Conservation (phyloP, 2,113 vertebrate species). For the Phylloscopus trochiloides region DNA sequence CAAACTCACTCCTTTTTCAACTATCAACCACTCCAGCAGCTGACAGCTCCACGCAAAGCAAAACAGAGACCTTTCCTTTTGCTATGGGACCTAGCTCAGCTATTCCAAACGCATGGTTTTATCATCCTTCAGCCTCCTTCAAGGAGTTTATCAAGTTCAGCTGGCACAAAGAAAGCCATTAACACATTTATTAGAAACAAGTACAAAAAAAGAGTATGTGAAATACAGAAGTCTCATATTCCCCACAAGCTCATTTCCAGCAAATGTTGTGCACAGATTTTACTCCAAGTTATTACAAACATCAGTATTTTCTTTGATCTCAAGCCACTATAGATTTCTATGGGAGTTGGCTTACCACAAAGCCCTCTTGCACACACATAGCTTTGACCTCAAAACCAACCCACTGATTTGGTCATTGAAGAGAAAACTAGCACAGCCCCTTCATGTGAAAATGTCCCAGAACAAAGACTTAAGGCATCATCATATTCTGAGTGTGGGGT, state of each 20-base stretch:
- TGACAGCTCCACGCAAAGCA: neutral
- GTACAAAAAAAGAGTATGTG: neutral
- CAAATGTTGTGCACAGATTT: neutral
- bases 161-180: neutral
- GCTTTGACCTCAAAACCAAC: constrained; percentile 10
- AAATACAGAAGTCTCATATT: neutral
- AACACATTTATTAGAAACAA: neutral
- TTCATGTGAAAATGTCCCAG: neutral
- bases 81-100: neutral
- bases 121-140: neutral
- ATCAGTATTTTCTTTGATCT: neutral
- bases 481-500: neutral
- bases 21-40: neutral
- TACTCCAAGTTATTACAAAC: neutral
- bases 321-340: neutral
- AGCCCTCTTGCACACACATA: neutral
- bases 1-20: neutral
- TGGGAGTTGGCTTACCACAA: neutral
- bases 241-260: neutral
- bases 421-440: neutral
- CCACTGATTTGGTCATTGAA: neutral
- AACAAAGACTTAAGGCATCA: neutral
- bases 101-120: neutral
- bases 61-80: neutral
- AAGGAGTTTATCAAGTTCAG: neutral